Conservation (phyloP, 2,797 vertebrate genomes). For the Pangasius krempfi region DNA sequence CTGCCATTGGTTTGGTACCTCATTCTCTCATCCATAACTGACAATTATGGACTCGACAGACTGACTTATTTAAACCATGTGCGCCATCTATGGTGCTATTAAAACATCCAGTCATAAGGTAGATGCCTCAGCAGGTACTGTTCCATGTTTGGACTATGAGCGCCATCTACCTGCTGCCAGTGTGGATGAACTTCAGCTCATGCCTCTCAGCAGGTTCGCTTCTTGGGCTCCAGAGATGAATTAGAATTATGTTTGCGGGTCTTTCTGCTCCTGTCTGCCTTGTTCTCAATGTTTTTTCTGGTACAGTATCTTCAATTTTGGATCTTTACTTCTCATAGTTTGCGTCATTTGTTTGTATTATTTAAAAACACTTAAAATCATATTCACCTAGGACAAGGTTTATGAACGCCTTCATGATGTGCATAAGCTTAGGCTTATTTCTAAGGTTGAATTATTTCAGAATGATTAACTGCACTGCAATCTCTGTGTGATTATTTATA, state of each 20-base stretch:
- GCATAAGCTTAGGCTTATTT: neutral
- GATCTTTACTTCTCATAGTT: neutral
- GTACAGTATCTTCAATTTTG: neutral
- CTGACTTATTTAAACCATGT: slow-evolving; percentile 23
- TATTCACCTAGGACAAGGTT: neutral
- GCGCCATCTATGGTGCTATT: slow-evolving; percentile 37
- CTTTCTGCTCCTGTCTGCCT: neutral
- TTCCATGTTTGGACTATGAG: slow-evolving; percentile 14
- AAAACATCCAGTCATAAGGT: neutral
- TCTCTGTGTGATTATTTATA: neutral
- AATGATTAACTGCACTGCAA: neutral
- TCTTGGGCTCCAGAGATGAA: neutral
- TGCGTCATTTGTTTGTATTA: neutral
- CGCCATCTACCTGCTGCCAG: slow-evolving; percentile 35
- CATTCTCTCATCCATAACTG: slow-evolving; percentile 14
- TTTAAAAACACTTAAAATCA: neutral
- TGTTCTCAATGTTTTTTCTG: neutral
- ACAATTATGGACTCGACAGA: neutral
- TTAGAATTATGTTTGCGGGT: neutral
- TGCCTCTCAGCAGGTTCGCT: neutral
- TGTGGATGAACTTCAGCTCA: neutral
- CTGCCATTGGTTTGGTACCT: neutral
- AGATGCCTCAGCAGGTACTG: no score
- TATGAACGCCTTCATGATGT: neutral
- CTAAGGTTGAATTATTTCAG: neutral